Conservation (phyloP, 2,888 invertebrate genomes). For the Cheilosia urbana region DNA sequence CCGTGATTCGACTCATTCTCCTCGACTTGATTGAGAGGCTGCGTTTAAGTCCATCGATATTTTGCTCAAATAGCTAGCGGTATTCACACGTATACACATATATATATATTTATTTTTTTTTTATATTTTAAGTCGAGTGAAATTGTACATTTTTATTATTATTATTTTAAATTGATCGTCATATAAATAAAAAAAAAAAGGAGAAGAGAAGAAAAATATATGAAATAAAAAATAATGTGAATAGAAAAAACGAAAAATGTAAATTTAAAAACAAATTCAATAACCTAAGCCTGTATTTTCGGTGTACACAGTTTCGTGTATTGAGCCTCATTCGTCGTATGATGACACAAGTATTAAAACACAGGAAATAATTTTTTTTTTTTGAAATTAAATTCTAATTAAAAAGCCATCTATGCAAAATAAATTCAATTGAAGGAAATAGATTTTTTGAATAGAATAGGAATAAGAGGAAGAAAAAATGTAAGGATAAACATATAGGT, state of each 20-base stretch:
- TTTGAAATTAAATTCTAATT: constrained; percentile 40
- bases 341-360: constrained; percentile 34
- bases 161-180: constrained; percentile 62
- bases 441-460: constrained; percentile 20
- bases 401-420: constrained; percentile 65
- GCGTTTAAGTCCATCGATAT: constrained; percentile 93
- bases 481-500: constrained; percentile 11
- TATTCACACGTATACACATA: constrained; percentile 73
- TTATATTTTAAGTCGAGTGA: constrained; percentile 50
- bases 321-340: not conserved
- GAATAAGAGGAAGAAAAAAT: constrained; percentile 28
- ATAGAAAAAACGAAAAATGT: constrained; percentile 36
- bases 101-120: constrained; percentile 25
- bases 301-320: constrained; percentile 17
- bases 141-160: constrained; percentile 53
- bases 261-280: constrained; percentile 36
- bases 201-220: constrained; percentile 71
- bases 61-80: constrained; percentile 92
- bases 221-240: constrained; percentile 63
- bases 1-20: constrained; percentile 92
- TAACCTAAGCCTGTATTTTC: constrained; percentile 33
- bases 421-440: constrained; percentile 31
- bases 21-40: constrained; percentile 90
- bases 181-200: constrained; percentile 72
- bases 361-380: constrained; percentile 15